Evolutionary conservation across 2,797 vertebrate genomes (phyloP).

Genomic region (Tarsius wallacei): DNA sequence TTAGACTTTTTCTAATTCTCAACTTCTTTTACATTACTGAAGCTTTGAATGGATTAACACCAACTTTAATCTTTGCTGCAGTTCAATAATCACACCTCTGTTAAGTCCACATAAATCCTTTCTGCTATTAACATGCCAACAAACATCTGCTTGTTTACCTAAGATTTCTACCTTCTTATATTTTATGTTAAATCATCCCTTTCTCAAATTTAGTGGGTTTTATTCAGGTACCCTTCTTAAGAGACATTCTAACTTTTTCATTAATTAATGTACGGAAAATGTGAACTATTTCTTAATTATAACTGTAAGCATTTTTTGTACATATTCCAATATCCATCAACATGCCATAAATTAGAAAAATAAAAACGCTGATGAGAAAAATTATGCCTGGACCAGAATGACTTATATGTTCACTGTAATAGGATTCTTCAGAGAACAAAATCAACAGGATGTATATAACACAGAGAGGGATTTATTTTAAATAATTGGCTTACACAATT

Average conservation of each 20-base stretch:
- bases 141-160: neutral
- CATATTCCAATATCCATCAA: neutral
- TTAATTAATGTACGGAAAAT: neutral
- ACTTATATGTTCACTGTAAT: neutral
- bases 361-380: neutral
- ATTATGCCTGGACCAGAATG: neutral
- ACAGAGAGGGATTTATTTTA: neutral
- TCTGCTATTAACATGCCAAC: neutral
- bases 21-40: neutral
- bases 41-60: neutral
- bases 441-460: neutral
- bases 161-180: slow-evolving; percentile 12
- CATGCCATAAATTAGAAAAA: neutral
- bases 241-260: neutral
- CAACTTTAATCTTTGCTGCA: slow-evolving; percentile 41
- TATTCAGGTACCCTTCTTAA: neutral
- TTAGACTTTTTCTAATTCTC: neutral
- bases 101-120: slow-evolving; percentile 15
- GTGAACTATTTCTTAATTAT: slow-evolving; percentile 31
- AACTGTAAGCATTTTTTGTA: neutral
- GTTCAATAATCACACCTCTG: neutral
- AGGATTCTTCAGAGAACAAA: slow-evolving; percentile 22
- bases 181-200: slow-evolving; percentile 1
- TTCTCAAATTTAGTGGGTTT: slow-evolving; percentile 15
- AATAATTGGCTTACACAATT: neutral